Percentiles rank a stretch among this genome's conserved stretches.
Conservation (phyloP, 2,888 invertebrate species). For the Mythimna vitellina region DNA sequence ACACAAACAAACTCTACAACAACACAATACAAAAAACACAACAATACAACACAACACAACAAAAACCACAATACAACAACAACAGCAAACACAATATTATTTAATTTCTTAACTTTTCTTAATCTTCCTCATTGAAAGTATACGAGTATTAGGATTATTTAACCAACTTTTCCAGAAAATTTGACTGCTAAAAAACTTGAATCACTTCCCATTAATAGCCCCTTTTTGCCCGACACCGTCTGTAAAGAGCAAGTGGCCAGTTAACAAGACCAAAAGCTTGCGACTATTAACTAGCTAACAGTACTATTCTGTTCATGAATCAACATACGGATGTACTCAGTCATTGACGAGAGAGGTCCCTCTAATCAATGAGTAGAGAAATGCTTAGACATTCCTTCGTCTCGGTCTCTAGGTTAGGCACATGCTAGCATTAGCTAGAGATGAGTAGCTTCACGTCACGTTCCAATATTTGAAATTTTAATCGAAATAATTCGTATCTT, state of each 20-base stretch:
- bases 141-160: too few species aligned
- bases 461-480: neutral
- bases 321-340: slow-evolving; percentile 6
- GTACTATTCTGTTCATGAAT: slow-evolving; percentile 5
- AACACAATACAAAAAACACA: too few species aligned
- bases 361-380: neutral
- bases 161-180: neutral
- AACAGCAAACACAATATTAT: too few species aligned
- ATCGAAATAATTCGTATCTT: too few species aligned
- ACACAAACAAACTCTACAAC: too few species aligned
- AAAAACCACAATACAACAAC: too few species aligned
- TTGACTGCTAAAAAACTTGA: neutral
- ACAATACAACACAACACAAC: too few species aligned
- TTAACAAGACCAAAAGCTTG: slow-evolving; percentile 21
- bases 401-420: neutral
- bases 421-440: neutral
- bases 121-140: too few species aligned
- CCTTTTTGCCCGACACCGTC: neutral
- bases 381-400: neutral
- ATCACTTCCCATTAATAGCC: neutral
- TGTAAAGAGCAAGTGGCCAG: slow-evolving; percentile 29
- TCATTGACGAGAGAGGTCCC: too few species aligned
- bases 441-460: neutral
- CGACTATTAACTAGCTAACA: neutral
- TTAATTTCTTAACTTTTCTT: too few species aligned